Evolutionary conservation across 2,888 invertebrate genomes (phyloP).

Genomic region (Carabus problematicus): DNA sequence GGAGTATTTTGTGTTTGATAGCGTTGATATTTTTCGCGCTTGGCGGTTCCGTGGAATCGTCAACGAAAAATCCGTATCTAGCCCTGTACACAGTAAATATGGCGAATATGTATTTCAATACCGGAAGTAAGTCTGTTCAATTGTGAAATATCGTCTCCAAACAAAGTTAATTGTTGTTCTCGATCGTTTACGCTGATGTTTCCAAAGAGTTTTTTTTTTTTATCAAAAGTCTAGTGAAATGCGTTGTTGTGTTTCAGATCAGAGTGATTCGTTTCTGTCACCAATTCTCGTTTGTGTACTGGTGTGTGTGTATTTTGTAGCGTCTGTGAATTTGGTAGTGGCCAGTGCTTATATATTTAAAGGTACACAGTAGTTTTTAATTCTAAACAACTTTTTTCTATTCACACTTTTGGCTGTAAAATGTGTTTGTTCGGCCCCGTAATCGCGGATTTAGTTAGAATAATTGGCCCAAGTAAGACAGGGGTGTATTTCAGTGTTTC

Average conservation of each 20-base stretch:
- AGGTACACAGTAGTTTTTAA: neutral
- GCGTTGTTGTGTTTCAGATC: neutral
- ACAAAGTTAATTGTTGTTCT: no score
- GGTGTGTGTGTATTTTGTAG: slow-evolving; percentile 1
- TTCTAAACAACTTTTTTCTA: neutral
- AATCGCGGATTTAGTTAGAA: no score
- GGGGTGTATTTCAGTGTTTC: slow-evolving; percentile 14
- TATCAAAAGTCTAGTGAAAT: no score
- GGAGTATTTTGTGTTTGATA: slow-evolving; percentile 11
- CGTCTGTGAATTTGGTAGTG: slow-evolving; percentile 5
- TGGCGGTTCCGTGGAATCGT: neutral
- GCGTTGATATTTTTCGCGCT: neutral
- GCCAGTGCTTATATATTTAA: slow-evolving; percentile 10
- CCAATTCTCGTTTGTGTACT: neutral
- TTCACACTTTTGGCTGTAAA: no score
- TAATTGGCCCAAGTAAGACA: no score
- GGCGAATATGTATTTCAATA: slow-evolving; percentile 15
- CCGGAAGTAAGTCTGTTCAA: neutral
- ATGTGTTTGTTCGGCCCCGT: no score
- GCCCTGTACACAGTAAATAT: neutral
- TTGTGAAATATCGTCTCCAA: neutral
- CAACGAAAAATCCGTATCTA: neutral
- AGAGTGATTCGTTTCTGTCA: neutral
- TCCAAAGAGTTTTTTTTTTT: no score
- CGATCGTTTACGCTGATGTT: no score